A percentile compares a stretch with the other conserved stretches of the same genome.
Conservation (phyloP, 2,113 vertebrate genomes). For the Speoplatyrhinus poulsoni region DNA sequence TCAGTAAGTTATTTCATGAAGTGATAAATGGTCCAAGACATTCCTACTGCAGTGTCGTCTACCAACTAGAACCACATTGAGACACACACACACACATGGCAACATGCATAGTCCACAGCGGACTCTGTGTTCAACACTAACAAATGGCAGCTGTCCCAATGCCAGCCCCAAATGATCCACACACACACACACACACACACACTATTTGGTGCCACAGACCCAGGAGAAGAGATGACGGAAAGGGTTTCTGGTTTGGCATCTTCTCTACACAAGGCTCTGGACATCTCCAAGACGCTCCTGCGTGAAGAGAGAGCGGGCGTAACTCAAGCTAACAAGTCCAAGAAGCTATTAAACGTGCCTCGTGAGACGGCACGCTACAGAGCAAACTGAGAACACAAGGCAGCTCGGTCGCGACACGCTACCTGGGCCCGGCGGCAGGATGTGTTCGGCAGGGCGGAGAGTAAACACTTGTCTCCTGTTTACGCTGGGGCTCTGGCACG, state of each 20-base stretch:
- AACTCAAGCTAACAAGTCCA: slow-evolving; percentile 36
- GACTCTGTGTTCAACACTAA: slow-evolving; percentile 33
- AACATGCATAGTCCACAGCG: not conserved
- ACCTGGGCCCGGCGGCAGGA: slow-evolving; percentile 42
- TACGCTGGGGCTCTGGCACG: slow-evolving; percentile 1
- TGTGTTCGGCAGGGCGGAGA: slow-evolving; percentile 10
- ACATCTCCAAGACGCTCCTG: slow-evolving; percentile 25
- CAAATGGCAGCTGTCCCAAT: slow-evolving; percentile 25
- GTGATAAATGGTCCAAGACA: slow-evolving; percentile 46
- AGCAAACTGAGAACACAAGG: not conserved
- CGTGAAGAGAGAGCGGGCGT: slow-evolving; percentile 32
- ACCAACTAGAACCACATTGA: slow-evolving; percentile 56
- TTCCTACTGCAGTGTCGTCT: slow-evolving; percentile 30
- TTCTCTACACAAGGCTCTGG: slow-evolving; percentile 27
- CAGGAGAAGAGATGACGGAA: slow-evolving; percentile 5
- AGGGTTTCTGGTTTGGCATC: slow-evolving; percentile 15
- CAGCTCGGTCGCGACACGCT: slow-evolving; percentile 5
- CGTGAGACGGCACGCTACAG: slow-evolving; percentile 6
- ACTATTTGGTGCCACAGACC: not conserved
- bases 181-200: not conserved
- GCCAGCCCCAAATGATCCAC: slow-evolving; percentile 35
- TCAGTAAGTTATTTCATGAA: slow-evolving; percentile 29
- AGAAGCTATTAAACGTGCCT: slow-evolving; percentile 36
- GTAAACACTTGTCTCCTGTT: slow-evolving; percentile 39
- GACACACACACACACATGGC: not conserved